phyloP scores from a whole-genome alignment of 1,140 invertebrate species.

The Mizuhopecten yessoensis region DNA sequence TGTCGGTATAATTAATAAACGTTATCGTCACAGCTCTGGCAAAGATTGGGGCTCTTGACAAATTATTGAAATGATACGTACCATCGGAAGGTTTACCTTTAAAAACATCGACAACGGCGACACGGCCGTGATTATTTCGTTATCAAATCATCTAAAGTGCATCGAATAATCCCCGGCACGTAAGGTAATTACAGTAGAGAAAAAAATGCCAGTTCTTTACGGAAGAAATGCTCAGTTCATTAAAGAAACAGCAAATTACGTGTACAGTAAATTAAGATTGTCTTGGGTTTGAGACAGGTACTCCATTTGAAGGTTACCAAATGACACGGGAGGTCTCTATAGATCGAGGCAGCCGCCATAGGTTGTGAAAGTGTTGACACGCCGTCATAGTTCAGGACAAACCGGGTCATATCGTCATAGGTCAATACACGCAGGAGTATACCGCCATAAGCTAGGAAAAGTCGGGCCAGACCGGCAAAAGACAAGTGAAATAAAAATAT shows the following conservation, averaged over 20 bases:
- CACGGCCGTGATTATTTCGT: not conserved
- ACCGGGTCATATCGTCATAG: no score
- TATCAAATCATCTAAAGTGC: constrained; percentile 23
- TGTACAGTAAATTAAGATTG: not conserved
- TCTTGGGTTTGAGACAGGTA: not conserved
- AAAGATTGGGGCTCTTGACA: not conserved
- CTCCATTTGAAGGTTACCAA: not conserved
- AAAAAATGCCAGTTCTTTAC: not conserved
- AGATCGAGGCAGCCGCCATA: not conserved
- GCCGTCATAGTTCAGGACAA: no score
- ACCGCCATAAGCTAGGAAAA: no score
- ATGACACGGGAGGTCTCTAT: not conserved
- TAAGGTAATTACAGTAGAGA: not conserved
- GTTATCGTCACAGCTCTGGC: not conserved
- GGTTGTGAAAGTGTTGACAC: no score
- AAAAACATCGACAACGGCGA: not conserved
- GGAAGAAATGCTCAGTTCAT: not conserved
- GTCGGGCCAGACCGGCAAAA: no score
- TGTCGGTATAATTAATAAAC: not conserved
- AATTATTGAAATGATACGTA: constrained; percentile 9
- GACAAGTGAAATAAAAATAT: no score
- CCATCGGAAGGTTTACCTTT: not conserved
- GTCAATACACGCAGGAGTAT: no score
- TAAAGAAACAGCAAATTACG: not conserved
- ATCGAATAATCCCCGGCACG: not conserved